Base-by-base conservation (phyloP, 2,888 invertebrate genomes). In the Nycteola revayana region DNA sequence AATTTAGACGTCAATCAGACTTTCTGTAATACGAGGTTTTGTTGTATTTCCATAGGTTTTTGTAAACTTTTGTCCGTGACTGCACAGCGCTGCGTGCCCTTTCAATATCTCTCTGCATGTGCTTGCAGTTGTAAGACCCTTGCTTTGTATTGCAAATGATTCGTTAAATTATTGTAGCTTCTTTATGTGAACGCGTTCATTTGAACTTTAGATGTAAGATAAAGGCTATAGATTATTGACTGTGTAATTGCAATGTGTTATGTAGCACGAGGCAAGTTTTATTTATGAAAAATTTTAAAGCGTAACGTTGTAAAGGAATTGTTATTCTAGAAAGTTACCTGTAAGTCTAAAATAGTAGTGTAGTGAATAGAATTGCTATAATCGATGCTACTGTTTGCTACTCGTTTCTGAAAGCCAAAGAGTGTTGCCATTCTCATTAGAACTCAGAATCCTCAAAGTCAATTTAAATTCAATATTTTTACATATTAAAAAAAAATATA, bases 1-100 rank as follows among this genome's bases (percentile, higher is more conserved):
- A 68, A 78, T 75, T 75, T 56, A 75, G 66, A 74, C 63, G 76
- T 79, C 79, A 78, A 75, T 82, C 80, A 76, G 58, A 56, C 43
- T 64, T 59, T 62, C 58, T 66, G 60, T 59, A 51, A 23, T 41
- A 29, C 34, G 26, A 40, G n/a, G 21, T n/a, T 21, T 50, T 76
- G 74, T 76, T 57, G 49, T 51, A 63, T 62, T 67, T 72, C 57
- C 62, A 66, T 52, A 57, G 61, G 49, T 5, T 21, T 21, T 21
- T 21, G 21, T 21, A 3, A 14, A 14, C 14, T 60, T 71, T 75
- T 75, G 69, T 81, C 59, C 39, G 25, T 64, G 49, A 49, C 23
- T 43, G 65, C 53, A 53, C 58, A 50, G 57, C 45, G 49, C 54
- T 49, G 57, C 45, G 49, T 54, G 61, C 62, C 59, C 51, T 57